Base-by-base conservation (phyloP, 2,888 invertebrate species). In the Megastigmus dorsalis region DNA sequence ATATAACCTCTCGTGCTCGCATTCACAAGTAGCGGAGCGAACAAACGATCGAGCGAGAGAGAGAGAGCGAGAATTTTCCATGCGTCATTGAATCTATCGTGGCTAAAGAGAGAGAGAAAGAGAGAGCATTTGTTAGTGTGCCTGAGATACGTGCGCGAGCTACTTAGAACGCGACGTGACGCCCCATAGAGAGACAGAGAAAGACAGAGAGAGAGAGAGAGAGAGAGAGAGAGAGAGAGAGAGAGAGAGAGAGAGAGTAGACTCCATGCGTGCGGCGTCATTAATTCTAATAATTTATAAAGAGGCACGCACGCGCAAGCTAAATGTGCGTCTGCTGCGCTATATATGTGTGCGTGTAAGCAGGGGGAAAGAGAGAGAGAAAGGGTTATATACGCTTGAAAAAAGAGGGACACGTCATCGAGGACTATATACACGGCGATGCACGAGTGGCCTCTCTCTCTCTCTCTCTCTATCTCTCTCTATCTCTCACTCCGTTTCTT, bases 201-300 rank as follows among this genome's bases (percentile, higher is more conserved):
- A n/a, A 23, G 9, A 4, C 6, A 18, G 76, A 80, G 77, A 78
- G 83, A 81, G 80, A 77, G 30, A 36, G 30, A 36, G 18, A 23
- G 9, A 4, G 13, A 18, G 76, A 80, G 79, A 77, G 78, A 79
- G 80, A 80, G 80, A 77, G 77, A 78, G 82, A 82, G 80, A 36
- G 18, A 23, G 9, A 4, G 13, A 18, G 76, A 80, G 79, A 77
- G 78, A 79, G 80, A 80, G 80, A 77, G 77, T n/a, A 78, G 82
- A 82, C 80, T 78, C 77, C 79, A 82, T 79, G 83, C 84, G 84
- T 83, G 84, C 81, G 82, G 79, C 80, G 82, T 86, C 87, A 86
- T 87, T 87, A 87, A 87, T 87, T 87, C 85, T 83, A 84, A 86
- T 86, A 85, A 87, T 85, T 85, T 84, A 83, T 84, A 83, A 84